Evolutionary conservation across 2,113 vertebrate species (phyloP).

Genomic region (Perca schrenkii): DNA sequence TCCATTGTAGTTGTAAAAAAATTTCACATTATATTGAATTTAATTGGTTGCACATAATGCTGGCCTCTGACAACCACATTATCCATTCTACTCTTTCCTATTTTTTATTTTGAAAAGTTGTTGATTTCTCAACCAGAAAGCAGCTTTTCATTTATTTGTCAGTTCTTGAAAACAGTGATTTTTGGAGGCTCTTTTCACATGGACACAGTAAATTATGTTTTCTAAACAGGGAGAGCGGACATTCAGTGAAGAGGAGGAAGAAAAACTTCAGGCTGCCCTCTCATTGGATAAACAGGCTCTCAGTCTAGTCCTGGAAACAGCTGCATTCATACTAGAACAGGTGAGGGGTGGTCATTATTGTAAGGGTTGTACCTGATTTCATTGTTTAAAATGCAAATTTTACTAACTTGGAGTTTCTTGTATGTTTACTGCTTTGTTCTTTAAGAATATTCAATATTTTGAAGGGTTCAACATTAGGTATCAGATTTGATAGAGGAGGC

Average conservation of each 20-base stretch:
- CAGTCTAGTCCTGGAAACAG: conserved; percentile 90
- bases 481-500: neutral
- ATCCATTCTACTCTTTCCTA: neutral
- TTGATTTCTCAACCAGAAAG: neutral
- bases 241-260: conserved; percentile 95
- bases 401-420: neutral
- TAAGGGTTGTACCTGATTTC: neutral
- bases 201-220: neutral
- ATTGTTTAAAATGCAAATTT: neutral
- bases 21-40: neutral
- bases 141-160: neutral
- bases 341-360: conserved; percentile 72
- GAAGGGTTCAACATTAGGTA: neutral
- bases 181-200: neutral
- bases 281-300: conserved; percentile 92
- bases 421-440: neutral
- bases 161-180: neutral
- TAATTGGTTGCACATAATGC: neutral
- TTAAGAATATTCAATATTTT: neutral
- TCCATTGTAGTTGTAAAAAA: neutral
- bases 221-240: conserved; percentile 88
- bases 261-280: conserved; percentile 93
- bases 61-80: neutral
- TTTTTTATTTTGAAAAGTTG: neutral
- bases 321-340: conserved; percentile 95